Percentiles rank a stretch among this genome's conserved stretches.
These are phyloP conservation scores for Heliconius hortense DNA, from an alignment of 2,888 invertebrate species.

Conservation along the genomic window DNA sequence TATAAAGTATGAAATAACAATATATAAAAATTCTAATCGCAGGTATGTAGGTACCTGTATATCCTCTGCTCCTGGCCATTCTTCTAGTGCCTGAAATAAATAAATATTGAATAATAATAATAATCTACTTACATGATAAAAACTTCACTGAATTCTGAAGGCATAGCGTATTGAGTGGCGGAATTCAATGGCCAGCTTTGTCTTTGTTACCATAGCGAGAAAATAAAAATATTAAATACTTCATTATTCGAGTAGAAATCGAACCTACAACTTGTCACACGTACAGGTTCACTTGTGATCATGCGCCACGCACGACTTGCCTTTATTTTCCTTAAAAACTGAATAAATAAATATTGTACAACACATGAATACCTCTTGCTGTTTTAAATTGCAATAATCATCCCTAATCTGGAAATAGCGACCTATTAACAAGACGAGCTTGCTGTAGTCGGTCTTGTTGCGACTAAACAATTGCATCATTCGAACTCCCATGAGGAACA, in stretches of 20 bases:
- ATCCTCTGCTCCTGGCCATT: slow-evolving; percentile 28
- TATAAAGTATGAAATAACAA: neutral
- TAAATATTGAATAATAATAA: neutral
- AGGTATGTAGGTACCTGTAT: slow-evolving; percentile 11
- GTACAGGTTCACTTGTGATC: too few relatives aligned
- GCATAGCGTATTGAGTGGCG: too few relatives aligned
- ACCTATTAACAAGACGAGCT: slow-evolving; percentile 88
- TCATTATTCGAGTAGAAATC: too few relatives aligned
- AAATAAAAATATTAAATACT: too few relatives aligned
- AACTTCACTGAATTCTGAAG: too few relatives aligned
- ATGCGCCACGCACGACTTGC: too few relatives aligned
- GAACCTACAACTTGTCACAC: too few relatives aligned
- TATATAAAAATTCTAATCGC: neutral
- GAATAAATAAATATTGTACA: too few relatives aligned
- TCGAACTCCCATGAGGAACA: slow-evolving; percentile 32
- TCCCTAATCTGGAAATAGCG: slow-evolving; percentile 95
- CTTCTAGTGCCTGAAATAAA: slow-evolving; percentile 30
- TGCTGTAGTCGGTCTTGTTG: slow-evolving; percentile 87
- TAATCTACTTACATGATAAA: neutral
- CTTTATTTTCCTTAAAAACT: too few relatives aligned
- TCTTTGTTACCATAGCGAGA: too few relatives aligned
- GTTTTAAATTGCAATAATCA: slow-evolving; percentile 91
- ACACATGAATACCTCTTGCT: slow-evolving; percentile 84
- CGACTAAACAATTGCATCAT: slow-evolving; percentile 53
- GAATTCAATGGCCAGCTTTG: too few relatives aligned